A percentile compares a stretch with the other conserved stretches of the same genome.
Evolutionary conservation across 2,113 vertebrate species (phyloP).

Genomic region (Ibidorhyncha struthersii): DNA sequence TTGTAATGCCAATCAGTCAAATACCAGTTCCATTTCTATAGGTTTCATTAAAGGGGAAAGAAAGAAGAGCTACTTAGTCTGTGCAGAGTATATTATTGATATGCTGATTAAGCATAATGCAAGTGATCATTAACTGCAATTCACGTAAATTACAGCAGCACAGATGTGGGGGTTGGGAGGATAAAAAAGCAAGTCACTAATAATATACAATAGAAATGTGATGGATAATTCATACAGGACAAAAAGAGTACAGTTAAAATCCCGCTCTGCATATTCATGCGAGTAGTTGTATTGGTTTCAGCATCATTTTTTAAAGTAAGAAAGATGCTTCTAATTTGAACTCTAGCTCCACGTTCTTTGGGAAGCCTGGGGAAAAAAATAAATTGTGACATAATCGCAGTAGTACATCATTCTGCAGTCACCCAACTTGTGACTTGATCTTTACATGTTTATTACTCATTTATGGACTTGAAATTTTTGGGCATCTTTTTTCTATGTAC

Average conservation of each 20-base stretch:
- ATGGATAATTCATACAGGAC: conserved; percentile 50
- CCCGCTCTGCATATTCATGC: conserved; percentile 20
- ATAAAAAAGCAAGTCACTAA: conserved; percentile 35
- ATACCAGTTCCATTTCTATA: conserved; percentile 44
- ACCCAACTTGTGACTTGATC: not conserved
- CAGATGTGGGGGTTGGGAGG: conserved; percentile 42
- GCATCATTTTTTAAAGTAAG: not conserved
- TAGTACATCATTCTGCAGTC: not conserved
- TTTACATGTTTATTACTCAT: not conserved
- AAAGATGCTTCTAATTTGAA: not conserved
- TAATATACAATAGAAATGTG: conserved; percentile 41
- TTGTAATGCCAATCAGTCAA: conserved; percentile 56
- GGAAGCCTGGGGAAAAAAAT: not conserved
- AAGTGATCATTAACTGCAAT: conserved; percentile 63
- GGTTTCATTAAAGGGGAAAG: conserved; percentile 44
- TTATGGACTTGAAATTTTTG: not conserved
- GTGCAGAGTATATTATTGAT: conserved; percentile 54
- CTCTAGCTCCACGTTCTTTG: not conserved
- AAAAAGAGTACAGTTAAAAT: conserved; percentile 23
- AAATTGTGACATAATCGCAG: not conserved
- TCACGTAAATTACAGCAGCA: conserved; percentile 62
- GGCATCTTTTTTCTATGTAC: not conserved
- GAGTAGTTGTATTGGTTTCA: not conserved
- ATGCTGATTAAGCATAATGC: conserved; percentile 62
- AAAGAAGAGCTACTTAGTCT: conserved; percentile 39